Base-by-base conservation (phyloP, 2,888 invertebrate species). In the Folsomia manolachei region DNA sequence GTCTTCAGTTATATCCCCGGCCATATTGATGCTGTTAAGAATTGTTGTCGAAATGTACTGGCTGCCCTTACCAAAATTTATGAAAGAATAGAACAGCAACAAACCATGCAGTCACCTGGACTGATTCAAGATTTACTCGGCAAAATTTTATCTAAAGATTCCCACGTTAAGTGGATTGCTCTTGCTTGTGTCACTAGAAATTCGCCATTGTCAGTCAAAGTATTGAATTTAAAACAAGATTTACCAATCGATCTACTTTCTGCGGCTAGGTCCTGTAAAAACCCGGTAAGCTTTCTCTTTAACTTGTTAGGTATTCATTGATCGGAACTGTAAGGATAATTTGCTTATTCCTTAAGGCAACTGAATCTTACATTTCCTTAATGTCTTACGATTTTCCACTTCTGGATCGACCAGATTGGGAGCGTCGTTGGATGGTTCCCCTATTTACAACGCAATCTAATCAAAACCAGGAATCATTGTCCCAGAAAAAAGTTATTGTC, bases 301-400 rank as follows among this genome's bases (percentile, higher is more conserved):
- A n/a, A n/a, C n/a, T n/a, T n/a, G n/a, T n/a, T n/a, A n/a, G n/a
- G n/a, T n/a, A n/a, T n/a, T n/a, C n/a, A n/a, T n/a, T n/a, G n/a
- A n/a, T n/a, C n/a, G n/a, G n/a, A n/a, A n/a, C n/a, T n/a, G n/a
- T n/a, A n/a, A n/a, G n/a, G n/a, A n/a, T n/a, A 14, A 66, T 26
- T 70, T 67, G 71, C 21, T 18, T 63, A 2, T 53, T 60, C 62
- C 27, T 73, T 81, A 83, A 85, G 88, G 87, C 85, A 74, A 86
- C 82, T 82, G 86, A 85, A 80, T 84, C 88, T 19, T 89, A 87
- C 81, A 87, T 88, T 79, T 83, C 84, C 2, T 81, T 90, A 75
- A 87, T 88, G 86, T 82, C 83, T 19, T 83, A 83, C 61, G 84
- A 87, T 80, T 83, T 84, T 60, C 82, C 83, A 51, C 85, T 85